Conservation (phyloP, 2,797 vertebrate genomes). For the Phaenicophaeus curvirostris region DNA sequence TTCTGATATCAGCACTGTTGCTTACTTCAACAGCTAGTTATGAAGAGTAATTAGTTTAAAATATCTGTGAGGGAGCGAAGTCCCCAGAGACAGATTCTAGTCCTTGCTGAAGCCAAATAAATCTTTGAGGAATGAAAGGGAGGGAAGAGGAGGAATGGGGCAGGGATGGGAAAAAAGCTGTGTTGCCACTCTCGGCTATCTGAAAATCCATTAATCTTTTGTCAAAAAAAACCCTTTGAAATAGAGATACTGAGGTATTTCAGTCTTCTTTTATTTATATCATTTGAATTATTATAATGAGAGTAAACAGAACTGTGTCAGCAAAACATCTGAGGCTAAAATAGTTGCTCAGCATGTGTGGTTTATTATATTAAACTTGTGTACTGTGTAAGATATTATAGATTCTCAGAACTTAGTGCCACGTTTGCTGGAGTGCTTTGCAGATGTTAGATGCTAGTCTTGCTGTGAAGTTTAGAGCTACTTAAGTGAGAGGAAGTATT, state of each 20-base stretch:
- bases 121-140: not conserved
- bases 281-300: not conserved
- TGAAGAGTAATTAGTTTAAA: not conserved
- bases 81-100: not conserved
- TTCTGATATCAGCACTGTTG: not conserved
- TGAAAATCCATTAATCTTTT: not conserved
- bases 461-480: not conserved
- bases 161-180: not conserved
- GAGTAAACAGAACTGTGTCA: not conserved
- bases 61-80: not conserved
- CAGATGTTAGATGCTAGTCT: not conserved
- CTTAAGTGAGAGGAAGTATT: not conserved
- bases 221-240: not conserved
- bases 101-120: not conserved
- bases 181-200: not conserved
- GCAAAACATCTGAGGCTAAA: not conserved
- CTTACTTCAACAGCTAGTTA: not conserved
- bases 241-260: not conserved
- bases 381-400: no score
- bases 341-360: not conserved
- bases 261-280: not conserved
- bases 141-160: not conserved
- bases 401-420: not conserved
- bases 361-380: no score
- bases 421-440: not conserved